These are phyloP conservation scores for Paradisaea rubra DNA, from an alignment of 2,113 vertebrate species.

Conservation along the genomic window DNA sequence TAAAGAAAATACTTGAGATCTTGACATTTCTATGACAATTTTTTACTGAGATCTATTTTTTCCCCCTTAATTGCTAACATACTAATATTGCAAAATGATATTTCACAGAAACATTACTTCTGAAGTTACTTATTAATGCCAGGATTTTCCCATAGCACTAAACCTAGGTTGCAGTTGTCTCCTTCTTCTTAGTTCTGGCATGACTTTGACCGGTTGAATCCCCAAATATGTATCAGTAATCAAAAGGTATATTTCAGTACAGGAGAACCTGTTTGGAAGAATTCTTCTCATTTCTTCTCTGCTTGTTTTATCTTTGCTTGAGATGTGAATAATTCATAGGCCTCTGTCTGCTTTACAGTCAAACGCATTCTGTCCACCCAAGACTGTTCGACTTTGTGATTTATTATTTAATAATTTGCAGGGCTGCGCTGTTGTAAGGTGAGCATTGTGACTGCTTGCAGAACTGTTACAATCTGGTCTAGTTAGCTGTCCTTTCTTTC, in stretches of 20 bases:
- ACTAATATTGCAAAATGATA: conserved; percentile 66
- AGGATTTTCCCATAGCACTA: conserved; percentile 66
- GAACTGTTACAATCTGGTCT: conserved; percentile 87
- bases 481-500: conserved; percentile 89
- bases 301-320: conserved; percentile 85
- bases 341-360: conserved; percentile 84
- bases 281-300: conserved; percentile 78
- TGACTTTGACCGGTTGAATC: conserved; percentile 67
- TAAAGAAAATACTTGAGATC: neutral
- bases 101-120: conserved; percentile 68
- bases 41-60: neutral
- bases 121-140: conserved; percentile 81
- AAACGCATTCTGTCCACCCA: conserved; percentile 86
- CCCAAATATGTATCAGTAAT: conserved; percentile 71
- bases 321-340: conserved; percentile 87
- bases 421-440: conserved; percentile 83
- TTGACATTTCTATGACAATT: conserved; percentile 2
- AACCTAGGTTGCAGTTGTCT: conserved; percentile 59
- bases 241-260: conserved; percentile 79
- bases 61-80: conserved; percentile 54
- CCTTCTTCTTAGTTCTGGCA: conserved; percentile 63
- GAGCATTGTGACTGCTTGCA: conserved; percentile 82
- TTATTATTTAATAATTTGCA: conserved; percentile 93
- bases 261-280: conserved; percentile 78
- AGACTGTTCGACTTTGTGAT: conserved; percentile 88